Conservation (phyloP, 2,888 invertebrate species). For the Galeopsomyia nigrocyanea region DNA sequence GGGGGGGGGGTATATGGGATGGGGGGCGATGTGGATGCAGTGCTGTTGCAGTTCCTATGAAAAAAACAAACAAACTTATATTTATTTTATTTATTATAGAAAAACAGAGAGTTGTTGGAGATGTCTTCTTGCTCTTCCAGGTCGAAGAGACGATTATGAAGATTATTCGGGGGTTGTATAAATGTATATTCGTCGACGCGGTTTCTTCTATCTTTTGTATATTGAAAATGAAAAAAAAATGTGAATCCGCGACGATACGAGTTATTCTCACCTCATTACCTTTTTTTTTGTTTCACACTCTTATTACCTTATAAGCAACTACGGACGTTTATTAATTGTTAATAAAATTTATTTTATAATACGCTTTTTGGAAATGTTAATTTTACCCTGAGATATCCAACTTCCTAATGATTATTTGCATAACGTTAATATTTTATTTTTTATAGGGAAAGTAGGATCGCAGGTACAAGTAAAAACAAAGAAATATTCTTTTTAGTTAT, state of each 20-base stretch:
- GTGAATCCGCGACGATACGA: conserved; percentile 25
- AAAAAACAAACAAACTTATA: no score
- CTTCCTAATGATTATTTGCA: background rate
- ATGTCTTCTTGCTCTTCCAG: no score
- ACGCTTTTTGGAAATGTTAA: conserved; percentile 50
- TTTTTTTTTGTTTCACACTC: conserved; percentile 21
- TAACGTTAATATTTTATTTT: no score
- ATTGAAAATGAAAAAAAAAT: conserved; percentile 13
- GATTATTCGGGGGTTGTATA: no score
- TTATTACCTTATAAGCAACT: conserved; percentile 43
- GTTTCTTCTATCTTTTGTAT: conserved; percentile 28
- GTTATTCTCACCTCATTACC: conserved; percentile 7
- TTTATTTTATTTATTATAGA: no score
- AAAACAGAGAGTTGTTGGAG: no score
- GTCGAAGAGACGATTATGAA: no score
- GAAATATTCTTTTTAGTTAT: conserved; percentile 50
- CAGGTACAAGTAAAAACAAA: conserved; percentile 24
- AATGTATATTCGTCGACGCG: no score
- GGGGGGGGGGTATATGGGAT: no score
- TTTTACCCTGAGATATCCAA: conserved; percentile 6
- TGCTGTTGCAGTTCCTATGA: no score
- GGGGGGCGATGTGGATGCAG: no score
- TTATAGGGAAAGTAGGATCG: no score
- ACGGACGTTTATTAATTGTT: conserved; percentile 47
- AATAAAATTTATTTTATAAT: conserved; percentile 49